Base-by-base conservation (phyloP, 2,888 invertebrate species). In the Mongoloraphidia duomilia region DNA sequence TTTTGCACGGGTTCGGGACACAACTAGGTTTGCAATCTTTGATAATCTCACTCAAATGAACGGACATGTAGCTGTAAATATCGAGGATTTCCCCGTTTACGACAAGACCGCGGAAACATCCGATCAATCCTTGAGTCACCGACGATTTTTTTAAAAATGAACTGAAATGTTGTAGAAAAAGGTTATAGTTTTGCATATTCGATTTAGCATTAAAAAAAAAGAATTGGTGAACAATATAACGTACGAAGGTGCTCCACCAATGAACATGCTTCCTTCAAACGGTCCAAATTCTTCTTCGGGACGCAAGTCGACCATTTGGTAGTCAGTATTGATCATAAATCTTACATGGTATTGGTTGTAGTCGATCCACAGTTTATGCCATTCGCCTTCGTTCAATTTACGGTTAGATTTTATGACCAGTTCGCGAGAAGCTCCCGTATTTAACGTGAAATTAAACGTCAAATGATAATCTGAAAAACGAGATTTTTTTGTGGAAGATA, bases 321-420 rank as follows among this genome's bases (percentile, higher is more conserved):
- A 85, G 62, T 91, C 87, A 36, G 87, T 86, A 63, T 93, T 93
- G 55, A 93, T 82, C 84, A 91, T 91, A 63, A 93, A 90, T 54
- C 92, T 72, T 36, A 93, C 90, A 65, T 93, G 93, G 66, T 92
- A 88, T 63, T 87, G 84, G 68, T 93, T 92, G 64, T 92, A 91
- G 70, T 94, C 93, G 53, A 95, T 89, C 87, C 90, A 89, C 55
- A 94, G 83, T 69, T 92, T 90, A 66, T 95, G 94, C 95, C 94
- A 95, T 64, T 92, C 90, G 1, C 93, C 94, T 46, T 87, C 86
- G 63, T 92, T 93, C 44, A 95, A 72, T 62, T 84, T 82, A 42
- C 84, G 73, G 55, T 82, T 79, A 3, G 90, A 90, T 60, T 83
- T 82, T 53, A 94, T 86, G 41, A 85, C 87, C 51, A 90, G 70